Base-by-base conservation (phyloP, 2,113 vertebrate genomes). In the Orcinus orca region DNA sequence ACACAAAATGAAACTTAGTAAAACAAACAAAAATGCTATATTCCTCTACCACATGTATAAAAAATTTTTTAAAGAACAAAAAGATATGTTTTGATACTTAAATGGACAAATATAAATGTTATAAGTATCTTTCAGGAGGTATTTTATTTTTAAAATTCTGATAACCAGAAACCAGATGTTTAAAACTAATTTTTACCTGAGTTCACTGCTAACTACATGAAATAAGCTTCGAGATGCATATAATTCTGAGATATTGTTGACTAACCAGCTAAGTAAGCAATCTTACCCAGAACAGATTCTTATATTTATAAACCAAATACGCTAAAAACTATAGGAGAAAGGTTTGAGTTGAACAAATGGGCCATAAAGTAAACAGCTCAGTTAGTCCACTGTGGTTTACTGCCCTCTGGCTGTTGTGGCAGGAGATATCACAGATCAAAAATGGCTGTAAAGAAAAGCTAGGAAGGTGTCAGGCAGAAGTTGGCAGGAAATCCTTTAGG, bases 101-200 rank as follows among this genome's bases (percentile, higher is more conserved):
- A 44, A 33, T 33, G 33, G n/a, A 90, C 25, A 97, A 97, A 97
- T 20, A 97, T 88, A 97, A 98, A 97, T 97, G 86, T 96, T 97
- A 95, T 31, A 96, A 97, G 63, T 63, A 86, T 92, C 91, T 96
- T 93, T 96, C 84, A 98, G 97, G 93, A 98, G 97, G 92, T 98
- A 97, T 95, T 96, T 87, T 92, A 82, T 97, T 97, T 97, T 98
- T 31, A 97, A 98, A 98, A 98, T 98, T 96, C 23, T 98, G 26
- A 90, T 93, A 68, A 95, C 58, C 17, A 53, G 80, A 97, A 97
- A 88, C 7, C 5, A 85, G 31, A 71, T 68, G 70, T 47, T 85
- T 62, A 77, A 83, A 79, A 71, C 20, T 80, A 96, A 98, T 97
- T 98, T 98, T 97, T 98, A 95, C 83, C 98, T 98, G 84, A 97